phyloP scores from a whole-genome alignment of 2,797 vertebrate species.

The Tauraco hartlaubi region DNA sequence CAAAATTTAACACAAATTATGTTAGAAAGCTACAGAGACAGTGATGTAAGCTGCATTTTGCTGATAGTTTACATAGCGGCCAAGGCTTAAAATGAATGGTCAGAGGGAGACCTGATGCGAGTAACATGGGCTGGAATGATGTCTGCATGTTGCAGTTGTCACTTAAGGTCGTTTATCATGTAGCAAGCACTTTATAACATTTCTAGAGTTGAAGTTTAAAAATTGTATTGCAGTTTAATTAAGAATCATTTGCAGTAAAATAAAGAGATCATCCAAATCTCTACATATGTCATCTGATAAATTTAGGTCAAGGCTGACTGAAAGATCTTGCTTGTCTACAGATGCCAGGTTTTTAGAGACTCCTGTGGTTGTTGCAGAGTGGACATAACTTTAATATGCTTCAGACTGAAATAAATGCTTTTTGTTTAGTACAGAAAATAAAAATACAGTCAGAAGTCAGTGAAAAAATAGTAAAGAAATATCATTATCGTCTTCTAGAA shows the following conservation, averaged over 20 bases:
- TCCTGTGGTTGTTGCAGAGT: neutral
- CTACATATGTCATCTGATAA: neutral
- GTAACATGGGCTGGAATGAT: neutral
- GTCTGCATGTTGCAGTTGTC: neutral
- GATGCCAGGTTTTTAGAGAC: neutral
- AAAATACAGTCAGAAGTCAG: neutral
- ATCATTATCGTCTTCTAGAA: neutral
- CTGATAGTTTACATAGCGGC: neutral
- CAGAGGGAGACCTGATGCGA: neutral
- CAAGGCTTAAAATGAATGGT: neutral
- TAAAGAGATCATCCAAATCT: neutral
- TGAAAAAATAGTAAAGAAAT: neutral
- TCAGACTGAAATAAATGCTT: neutral
- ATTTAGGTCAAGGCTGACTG: constrained; percentile 3
- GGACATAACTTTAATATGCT: neutral
- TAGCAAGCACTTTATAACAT: neutral
- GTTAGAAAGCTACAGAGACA: neutral
- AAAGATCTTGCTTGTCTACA: neutral
- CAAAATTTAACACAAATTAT: neutral
- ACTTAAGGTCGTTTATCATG: neutral
- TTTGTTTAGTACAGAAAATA: neutral
- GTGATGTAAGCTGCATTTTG: neutral
- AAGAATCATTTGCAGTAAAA: neutral
- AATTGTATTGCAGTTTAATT: neutral
- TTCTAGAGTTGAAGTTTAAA: neutral